These are phyloP conservation scores for Lucinisca nassula DNA, from an alignment of 2,888 invertebrate genomes.

Conservation along the genomic window DNA sequence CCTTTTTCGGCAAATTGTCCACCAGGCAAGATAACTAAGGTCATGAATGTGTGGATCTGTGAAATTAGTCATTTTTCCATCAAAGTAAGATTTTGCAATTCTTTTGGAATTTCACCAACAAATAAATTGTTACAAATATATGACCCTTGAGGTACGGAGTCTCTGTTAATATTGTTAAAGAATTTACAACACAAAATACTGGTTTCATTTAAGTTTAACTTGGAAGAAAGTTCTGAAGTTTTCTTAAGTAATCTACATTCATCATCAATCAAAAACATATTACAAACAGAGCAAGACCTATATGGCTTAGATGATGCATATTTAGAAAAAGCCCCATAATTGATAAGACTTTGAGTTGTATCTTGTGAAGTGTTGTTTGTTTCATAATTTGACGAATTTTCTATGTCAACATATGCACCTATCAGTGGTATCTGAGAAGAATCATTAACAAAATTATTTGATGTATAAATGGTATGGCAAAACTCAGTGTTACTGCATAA, in stretches of 20 bases:
- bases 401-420: background rate
- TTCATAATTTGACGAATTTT: background rate
- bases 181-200: background rate
- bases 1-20: background rate
- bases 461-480: background rate
- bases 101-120: slow-evolving; percentile 35
- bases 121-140: slow-evolving; percentile 29
- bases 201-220: background rate
- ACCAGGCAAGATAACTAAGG: background rate
- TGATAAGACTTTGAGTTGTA: background rate
- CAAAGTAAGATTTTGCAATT: slow-evolving; percentile 14
- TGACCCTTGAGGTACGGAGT: background rate
- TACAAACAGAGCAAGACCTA: slow-evolving; percentile 21
- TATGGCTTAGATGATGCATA: slow-evolving; percentile 22
- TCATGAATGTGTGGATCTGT: slow-evolving; percentile 27
- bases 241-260: slow-evolving; percentile 1
- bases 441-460: no score
- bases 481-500: background rate
- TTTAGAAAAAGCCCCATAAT: background rate
- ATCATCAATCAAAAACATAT: slow-evolving; percentile 38
- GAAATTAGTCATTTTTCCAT: slow-evolving; percentile 38
- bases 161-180: background rate
- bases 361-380: no score
- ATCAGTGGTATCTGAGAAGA: no score
- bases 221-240: background rate